These are phyloP conservation scores for Papilio xuthus DNA, from an alignment of 1,140 invertebrate genomes.

Conservation along the genomic window DNA sequence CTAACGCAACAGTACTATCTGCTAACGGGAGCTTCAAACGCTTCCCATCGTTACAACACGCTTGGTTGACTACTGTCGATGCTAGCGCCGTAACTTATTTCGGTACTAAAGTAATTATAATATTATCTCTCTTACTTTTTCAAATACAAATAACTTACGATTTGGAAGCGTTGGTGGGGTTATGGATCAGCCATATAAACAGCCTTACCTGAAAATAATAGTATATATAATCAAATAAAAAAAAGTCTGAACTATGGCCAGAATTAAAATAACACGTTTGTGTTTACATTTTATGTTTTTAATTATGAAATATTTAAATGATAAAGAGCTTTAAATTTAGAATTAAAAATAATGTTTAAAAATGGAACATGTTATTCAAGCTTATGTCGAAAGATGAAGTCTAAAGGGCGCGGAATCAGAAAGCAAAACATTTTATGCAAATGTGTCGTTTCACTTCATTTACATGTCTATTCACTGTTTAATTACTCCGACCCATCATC, in stretches of 20 bases:
- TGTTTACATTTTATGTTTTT: no score
- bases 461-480: constrained; percentile 37
- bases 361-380: constrained; percentile 1
- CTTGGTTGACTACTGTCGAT: constrained; percentile 21
- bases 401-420: constrained; percentile 24
- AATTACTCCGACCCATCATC: constrained; percentile 25
- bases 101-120: constrained; percentile 7
- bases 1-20: constrained; percentile 40
- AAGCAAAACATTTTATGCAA: constrained; percentile 38
- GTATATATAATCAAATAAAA: neutral
- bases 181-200: neutral
- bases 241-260: no score
- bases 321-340: no score
- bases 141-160: neutral
- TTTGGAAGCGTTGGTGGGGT: neutral
- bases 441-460: constrained; percentile 36
- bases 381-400: neutral
- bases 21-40: constrained; percentile 40
- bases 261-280: no score
- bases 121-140: neutral
- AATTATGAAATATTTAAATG: neutral
- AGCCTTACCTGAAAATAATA: constrained; percentile 38
- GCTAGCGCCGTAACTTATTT: constrained; percentile 42
- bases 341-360: no score
- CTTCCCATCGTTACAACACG: constrained; percentile 43